These are phyloP conservation scores for Setipinna tenuifilis DNA, from an alignment of 2,797 vertebrate species.

Conservation along the genomic window DNA sequence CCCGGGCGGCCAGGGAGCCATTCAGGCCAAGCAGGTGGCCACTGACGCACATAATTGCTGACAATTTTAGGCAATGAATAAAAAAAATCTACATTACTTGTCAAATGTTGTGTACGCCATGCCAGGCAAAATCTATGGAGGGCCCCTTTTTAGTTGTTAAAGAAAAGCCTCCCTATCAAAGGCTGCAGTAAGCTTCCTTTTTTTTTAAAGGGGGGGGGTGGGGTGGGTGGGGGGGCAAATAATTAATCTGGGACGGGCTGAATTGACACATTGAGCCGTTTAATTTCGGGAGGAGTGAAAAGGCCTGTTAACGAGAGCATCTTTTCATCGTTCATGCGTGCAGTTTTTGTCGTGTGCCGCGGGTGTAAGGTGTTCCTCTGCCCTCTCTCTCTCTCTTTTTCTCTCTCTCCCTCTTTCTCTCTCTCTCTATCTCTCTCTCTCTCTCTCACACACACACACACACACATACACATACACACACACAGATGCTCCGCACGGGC, in stretches of 20 bases:
- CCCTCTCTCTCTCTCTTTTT: constrained; percentile 33
- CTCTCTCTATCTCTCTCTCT: neutral
- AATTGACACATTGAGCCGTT: constrained; percentile 71
- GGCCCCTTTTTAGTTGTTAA: constrained; percentile 95
- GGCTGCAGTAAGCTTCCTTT: constrained; percentile 84
- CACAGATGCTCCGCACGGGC: neutral
- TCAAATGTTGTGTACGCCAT: constrained; percentile 99
- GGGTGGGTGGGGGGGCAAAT: constrained; percentile 54
- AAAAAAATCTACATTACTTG: constrained; percentile 99
- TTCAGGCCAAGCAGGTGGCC: constrained; percentile 99
- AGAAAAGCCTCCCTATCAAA: constrained; percentile 99
- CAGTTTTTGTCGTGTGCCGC: constrained; percentile 32
- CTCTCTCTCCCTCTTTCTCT: neutral
- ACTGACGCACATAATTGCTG: constrained; percentile 99
- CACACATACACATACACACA: too few relatives aligned
- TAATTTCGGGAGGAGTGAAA: constrained; percentile 53
- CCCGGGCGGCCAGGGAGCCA: constrained; percentile 93
- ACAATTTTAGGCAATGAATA: constrained; percentile 99
- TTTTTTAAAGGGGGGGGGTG: constrained; percentile 63
- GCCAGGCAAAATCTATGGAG: constrained; percentile 99
- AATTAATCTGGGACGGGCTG: constrained; percentile 72
- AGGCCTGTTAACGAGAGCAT: constrained; percentile 55
- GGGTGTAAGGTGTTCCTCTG: constrained; percentile 25
- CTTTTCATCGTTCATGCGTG: constrained; percentile 47
- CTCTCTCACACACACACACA: too few relatives aligned